These are phyloP conservation scores for Nebria brevicollis DNA, from an alignment of 2,888 invertebrate species.

Conservation along the genomic window DNA sequence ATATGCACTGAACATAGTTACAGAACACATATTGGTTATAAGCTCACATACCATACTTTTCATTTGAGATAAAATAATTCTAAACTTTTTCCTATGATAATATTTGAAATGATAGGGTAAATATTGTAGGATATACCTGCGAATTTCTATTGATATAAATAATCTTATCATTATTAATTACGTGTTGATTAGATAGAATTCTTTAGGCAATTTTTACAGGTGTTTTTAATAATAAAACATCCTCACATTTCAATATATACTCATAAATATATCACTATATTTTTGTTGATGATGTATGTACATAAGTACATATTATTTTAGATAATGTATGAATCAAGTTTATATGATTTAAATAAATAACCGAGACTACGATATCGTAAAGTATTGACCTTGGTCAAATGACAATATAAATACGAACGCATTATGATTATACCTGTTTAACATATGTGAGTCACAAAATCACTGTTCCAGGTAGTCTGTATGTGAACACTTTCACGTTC, in stretches of 20 bases:
- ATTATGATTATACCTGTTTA: not conserved
- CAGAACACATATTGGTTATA: too few species aligned
- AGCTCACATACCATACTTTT: too few species aligned
- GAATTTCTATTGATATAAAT: not conserved
- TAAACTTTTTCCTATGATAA: too few species aligned
- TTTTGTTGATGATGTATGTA: not conserved
- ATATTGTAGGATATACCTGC: too few species aligned
- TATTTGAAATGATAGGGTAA: too few species aligned
- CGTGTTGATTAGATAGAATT: not conserved
- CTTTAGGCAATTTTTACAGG: not conserved
- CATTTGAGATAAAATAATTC: too few species aligned
- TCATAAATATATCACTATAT: too few species aligned
- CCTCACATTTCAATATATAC: too few species aligned
- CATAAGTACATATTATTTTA: not conserved
- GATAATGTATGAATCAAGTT: not conserved
- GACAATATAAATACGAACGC: not conserved
- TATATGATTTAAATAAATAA: not conserved
- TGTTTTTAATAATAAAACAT: not conserved
- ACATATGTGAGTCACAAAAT: not conserved
- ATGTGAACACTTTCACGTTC: not conserved
- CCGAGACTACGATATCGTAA: not conserved
- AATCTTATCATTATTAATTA: not conserved
- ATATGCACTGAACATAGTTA: too few species aligned
- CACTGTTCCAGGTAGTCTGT: not conserved
- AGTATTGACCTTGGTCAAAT: not conserved